Conservation (phyloP, 2,113 vertebrate species). For the Otus sunia region DNA sequence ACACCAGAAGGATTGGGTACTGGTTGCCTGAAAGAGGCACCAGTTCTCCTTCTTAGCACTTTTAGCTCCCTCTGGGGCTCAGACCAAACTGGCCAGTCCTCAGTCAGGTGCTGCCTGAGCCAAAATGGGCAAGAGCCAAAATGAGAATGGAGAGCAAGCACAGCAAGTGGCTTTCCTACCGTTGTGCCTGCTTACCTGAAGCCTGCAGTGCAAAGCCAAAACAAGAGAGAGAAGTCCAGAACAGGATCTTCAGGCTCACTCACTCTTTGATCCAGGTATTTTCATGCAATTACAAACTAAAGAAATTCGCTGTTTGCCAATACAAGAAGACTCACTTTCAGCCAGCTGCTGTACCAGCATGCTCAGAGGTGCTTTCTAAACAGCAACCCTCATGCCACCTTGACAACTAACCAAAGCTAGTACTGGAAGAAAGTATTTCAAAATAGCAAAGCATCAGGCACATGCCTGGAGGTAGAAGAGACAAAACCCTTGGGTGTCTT, state of each 20-base stretch:
- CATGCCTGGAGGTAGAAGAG: neutral
- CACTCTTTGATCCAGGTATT: rapidly evolving
- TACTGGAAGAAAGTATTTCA: neutral
- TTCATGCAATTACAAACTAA: neutral
- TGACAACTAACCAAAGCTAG: neutral
- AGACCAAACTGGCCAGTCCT: neutral
- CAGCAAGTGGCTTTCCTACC: neutral
- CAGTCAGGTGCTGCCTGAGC: neutral
- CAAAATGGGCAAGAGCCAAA: neutral
- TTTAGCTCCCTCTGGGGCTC: neutral
- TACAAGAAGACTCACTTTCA: neutral
- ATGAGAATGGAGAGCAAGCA: neutral
- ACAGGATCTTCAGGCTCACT: neutral
- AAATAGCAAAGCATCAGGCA: neutral
- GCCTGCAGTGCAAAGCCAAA: neutral
- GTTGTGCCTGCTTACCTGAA: neutral
- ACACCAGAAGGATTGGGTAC: neutral
- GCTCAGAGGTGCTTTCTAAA: neutral
- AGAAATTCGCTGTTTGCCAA: neutral
- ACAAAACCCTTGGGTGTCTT: neutral
- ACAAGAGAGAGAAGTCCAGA: neutral
- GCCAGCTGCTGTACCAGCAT: neutral
- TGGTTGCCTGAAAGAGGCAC: neutral
- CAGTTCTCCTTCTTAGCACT: neutral
- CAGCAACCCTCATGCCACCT: neutral